A percentile compares a stretch with the other conserved stretches of the same genome.
phyloP scores from a whole-genome alignment of 1,140 invertebrate genomes.

The Drosophila kurseongensis region DNA sequence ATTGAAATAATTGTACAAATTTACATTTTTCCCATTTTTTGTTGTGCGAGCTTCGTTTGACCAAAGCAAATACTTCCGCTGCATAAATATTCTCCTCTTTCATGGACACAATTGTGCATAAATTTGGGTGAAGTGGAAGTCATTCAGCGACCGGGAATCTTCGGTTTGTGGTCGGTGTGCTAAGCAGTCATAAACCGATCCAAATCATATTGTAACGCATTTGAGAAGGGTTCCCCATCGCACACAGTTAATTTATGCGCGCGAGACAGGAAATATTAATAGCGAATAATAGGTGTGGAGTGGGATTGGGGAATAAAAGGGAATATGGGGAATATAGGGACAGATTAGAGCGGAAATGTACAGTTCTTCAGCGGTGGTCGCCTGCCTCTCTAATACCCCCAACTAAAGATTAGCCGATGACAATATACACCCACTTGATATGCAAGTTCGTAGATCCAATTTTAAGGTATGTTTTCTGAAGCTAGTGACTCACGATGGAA shows the following conservation, averaged over 20 bases:
- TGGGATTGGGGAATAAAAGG: conserved; percentile 4
- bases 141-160: conserved; percentile 17
- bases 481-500: conserved; percentile 12
- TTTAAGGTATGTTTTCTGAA: conserved; percentile 5
- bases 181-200: conserved; percentile 63
- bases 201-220: conserved; percentile 47
- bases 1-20: conserved; percentile 53
- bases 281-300: conserved; percentile 52
- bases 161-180: conserved; percentile 48
- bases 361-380: conserved; percentile 35
- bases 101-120: conserved; percentile 20
- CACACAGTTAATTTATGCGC: conserved; percentile 71
- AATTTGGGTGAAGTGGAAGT: conserved; percentile 28
- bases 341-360: conserved; percentile 54
- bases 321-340: conserved; percentile 26
- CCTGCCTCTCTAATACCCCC: neutral
- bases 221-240: conserved; percentile 65
- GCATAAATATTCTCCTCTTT: conserved; percentile 28
- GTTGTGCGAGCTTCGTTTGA: conserved; percentile 21
- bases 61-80: conserved; percentile 56
- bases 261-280: conserved; percentile 80
- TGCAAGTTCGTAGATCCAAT: conserved; percentile 13
- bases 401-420: conserved; percentile 7
- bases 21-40: conserved; percentile 35
- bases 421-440: conserved; percentile 21